Conservation (phyloP, 2,888 invertebrate genomes). For the Timandra comae region DNA sequence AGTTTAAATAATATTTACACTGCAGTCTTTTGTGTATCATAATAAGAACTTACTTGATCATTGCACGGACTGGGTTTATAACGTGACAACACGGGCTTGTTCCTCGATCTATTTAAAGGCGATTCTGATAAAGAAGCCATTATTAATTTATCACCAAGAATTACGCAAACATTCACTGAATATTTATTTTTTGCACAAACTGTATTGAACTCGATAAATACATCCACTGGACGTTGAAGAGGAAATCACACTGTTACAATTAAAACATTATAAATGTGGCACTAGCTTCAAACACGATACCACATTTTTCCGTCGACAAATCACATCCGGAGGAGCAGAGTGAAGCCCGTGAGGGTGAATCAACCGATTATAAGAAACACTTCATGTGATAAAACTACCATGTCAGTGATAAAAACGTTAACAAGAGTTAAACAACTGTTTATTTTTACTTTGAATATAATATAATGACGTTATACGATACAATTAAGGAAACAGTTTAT, state of each 20-base stretch:
- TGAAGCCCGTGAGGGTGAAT: constrained; percentile 55
- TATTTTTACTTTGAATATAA: neutral
- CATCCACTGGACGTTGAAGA: constrained; percentile 47
- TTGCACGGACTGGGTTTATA: constrained; percentile 47
- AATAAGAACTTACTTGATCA: constrained; percentile 53
- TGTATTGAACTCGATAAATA: constrained; percentile 18
- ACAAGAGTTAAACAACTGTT: too few relatives aligned
- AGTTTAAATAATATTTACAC: too few relatives aligned
- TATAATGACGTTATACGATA: constrained; percentile 6
- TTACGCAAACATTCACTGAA: constrained; percentile 12
- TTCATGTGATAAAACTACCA: constrained; percentile 35
- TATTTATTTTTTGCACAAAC: neutral
- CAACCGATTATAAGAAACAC: constrained; percentile 54
- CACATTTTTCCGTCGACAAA: constrained; percentile 73
- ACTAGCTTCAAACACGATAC: constrained; percentile 59
- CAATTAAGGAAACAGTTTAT: constrained; percentile 18
- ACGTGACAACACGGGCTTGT: constrained; percentile 62
- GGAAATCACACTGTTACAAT: constrained; percentile 66
- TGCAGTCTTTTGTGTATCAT: too few relatives aligned
- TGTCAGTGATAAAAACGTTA: too few relatives aligned
- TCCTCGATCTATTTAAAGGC: constrained; percentile 54
- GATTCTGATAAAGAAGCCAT: constrained; percentile 59
- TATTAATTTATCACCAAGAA: constrained; percentile 9
- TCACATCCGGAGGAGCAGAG: constrained; percentile 69
- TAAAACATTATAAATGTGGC: constrained; percentile 40